Percentiles rank a stretch among this genome's conserved stretches.
Conservation (phyloP, 2,888 invertebrate species). For the Chloroclystis v-ata region DNA sequence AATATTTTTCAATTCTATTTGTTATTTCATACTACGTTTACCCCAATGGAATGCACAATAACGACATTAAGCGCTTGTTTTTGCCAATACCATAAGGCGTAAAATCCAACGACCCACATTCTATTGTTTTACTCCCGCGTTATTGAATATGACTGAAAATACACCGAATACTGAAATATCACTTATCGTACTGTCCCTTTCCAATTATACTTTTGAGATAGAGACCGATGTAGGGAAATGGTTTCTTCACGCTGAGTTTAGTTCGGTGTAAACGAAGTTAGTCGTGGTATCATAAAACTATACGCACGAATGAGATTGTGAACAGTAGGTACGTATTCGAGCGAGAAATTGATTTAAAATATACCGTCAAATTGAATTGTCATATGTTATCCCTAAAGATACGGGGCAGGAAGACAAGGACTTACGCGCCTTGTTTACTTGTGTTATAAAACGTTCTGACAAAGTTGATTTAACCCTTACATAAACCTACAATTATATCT, state of each 20-base stretch:
- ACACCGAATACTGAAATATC: conserved; percentile 4
- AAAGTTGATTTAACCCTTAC: too few relatives aligned
- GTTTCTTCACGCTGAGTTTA: conserved; percentile 5
- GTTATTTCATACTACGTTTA: conserved; percentile 4
- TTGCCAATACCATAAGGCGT: conserved; percentile 12
- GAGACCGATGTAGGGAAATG: neutral
- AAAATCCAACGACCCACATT: conserved; percentile 18
- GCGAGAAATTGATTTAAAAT: conserved; percentile 59
- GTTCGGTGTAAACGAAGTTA: conserved; percentile 14
- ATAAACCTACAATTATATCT: too few relatives aligned
- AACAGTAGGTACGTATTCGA: conserved; percentile 37
- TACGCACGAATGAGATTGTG: conserved; percentile 46
- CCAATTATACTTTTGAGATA: neutral
- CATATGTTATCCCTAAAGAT: conserved; percentile 25
- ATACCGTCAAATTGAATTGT: conserved; percentile 52
- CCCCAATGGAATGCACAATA: conserved; percentile 5
- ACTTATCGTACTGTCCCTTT: conserved; percentile 13
- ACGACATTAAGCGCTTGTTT: conserved; percentile 10
- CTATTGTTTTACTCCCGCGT: conserved; percentile 24
- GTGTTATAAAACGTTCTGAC: too few relatives aligned
- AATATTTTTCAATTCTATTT: too few relatives aligned
- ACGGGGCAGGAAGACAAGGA: too few relatives aligned
- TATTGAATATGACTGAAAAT: conserved; percentile 18
- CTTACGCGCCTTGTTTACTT: too few relatives aligned
- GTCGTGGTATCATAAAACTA: conserved; percentile 47